Percentiles rank a stretch among this genome's conserved stretches.
These are phyloP conservation scores for Enteromius viviparus DNA, from an alignment of 2,797 vertebrate genomes.

Conservation along the genomic window DNA sequence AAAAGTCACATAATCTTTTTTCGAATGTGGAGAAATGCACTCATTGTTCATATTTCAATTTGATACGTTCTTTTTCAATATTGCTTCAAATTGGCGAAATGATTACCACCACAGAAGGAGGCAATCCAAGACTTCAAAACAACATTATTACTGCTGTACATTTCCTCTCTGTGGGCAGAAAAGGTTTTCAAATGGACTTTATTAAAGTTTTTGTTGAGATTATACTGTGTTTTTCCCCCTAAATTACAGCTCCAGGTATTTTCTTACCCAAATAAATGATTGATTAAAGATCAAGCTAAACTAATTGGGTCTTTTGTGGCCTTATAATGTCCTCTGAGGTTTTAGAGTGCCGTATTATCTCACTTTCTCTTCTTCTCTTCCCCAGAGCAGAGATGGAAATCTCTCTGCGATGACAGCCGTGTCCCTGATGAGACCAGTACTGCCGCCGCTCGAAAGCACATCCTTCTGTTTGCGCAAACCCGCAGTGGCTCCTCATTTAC, in stretches of 20 bases:
- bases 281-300: constrained; percentile 30
- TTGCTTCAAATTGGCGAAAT: constrained; percentile 9
- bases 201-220: not conserved
- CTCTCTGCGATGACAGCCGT: constrained; percentile 70
- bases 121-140: constrained; percentile 20
- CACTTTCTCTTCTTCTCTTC: constrained; percentile 32
- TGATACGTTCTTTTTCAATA: not conserved
- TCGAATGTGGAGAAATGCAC: not conserved
- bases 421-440: constrained; percentile 51
- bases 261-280: constrained; percentile 19
- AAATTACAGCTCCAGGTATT: constrained; percentile 18
- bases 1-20: constrained; percentile 29
- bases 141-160: constrained; percentile 18
- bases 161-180: constrained; percentile 18
- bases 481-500: constrained; percentile 85
- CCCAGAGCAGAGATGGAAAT: constrained; percentile 74
- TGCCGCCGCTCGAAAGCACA: constrained; percentile 71
- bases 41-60: constrained; percentile 8
- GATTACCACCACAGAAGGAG: constrained; percentile 22
- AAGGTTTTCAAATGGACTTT: constrained; percentile 23
- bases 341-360: constrained; percentile 17
- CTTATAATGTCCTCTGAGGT: constrained; percentile 9
- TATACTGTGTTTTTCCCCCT: not conserved
- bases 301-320: constrained; percentile 26
- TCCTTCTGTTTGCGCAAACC: constrained; percentile 82